phyloP scores from a whole-genome alignment of 37 sponge, comb jelly and placozoan species.

The Trichoplax adhaerens region DNA sequence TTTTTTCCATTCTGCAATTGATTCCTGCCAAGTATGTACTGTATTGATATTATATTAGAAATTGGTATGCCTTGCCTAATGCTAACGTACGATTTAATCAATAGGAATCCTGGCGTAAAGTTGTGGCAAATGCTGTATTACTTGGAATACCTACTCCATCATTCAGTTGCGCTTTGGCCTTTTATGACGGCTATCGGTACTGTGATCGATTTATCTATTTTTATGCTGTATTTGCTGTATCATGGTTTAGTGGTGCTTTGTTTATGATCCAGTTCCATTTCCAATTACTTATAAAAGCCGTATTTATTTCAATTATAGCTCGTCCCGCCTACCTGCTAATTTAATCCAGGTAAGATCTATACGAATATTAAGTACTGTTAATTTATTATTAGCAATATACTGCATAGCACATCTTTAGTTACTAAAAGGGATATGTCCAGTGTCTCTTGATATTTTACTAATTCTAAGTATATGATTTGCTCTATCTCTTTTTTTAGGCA shows the following conservation, averaged over 20 bases:
- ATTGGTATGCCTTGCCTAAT: background rate
- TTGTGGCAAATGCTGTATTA: constrained; percentile 50
- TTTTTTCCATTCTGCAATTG: constrained; percentile 76
- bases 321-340: constrained; percentile 72
- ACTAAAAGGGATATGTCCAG: background rate
- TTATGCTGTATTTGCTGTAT: background rate
- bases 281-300: no score
- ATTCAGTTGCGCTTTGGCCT: constrained; percentile 94
- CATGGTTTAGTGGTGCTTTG: no score
- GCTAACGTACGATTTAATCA: background rate
- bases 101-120: constrained; percentile 80
- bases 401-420: no score
- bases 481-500: constrained; percentile 21
- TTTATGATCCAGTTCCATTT: no score
- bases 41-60: background rate
- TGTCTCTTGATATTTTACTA: background rate
- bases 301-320: constrained; percentile 15
- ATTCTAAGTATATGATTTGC: background rate
- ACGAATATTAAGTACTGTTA: no score
- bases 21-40: constrained; percentile 31
- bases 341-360: constrained; percentile 46
- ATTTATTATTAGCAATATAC: no score
- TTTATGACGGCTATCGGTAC: constrained; percentile 93
- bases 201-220: constrained; percentile 7
- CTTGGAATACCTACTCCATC: constrained; percentile 82